Conservation (phyloP, 2,888 invertebrate species). For the Agrotis ipsilon region DNA sequence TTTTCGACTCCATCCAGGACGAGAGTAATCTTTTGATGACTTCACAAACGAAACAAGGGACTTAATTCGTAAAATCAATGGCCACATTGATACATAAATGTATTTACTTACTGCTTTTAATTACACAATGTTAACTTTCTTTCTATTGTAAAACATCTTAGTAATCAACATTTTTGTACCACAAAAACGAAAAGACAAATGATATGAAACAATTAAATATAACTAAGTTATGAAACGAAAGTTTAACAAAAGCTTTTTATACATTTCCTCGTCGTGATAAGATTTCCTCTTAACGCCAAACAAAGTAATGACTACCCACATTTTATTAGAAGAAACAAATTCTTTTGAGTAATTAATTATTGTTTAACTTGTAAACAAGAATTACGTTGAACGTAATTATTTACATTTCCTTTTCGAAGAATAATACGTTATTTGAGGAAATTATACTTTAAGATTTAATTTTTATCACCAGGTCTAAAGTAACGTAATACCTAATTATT, state of each 20-base stretch:
- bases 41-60: too few species aligned
- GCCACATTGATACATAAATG: too few species aligned
- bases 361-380: slow-evolving; percentile 15
- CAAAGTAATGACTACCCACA: slow-evolving; percentile 40
- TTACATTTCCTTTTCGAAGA: neutral
- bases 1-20: too few species aligned
- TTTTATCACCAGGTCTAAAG: too few species aligned
- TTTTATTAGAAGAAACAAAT: slow-evolving; percentile 40
- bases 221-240: slow-evolving; percentile 34
- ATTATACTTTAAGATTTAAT: neutral
- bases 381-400: neutral
- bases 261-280: slow-evolving; percentile 19
- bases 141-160: neutral
- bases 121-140: too few species aligned
- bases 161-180: neutral
- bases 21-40: too few species aligned
- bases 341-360: slow-evolving; percentile 37
- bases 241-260: slow-evolving; percentile 37
- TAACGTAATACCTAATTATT: too few species aligned
- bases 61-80: too few species aligned
- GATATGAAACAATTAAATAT: slow-evolving; percentile 11
- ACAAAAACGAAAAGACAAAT: slow-evolving; percentile 10
- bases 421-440: neutral
- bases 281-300: slow-evolving; percentile 22
- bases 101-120: too few species aligned